Conservation (phyloP, 2,888 invertebrate genomes). For the Oasisia sp. region DNA sequence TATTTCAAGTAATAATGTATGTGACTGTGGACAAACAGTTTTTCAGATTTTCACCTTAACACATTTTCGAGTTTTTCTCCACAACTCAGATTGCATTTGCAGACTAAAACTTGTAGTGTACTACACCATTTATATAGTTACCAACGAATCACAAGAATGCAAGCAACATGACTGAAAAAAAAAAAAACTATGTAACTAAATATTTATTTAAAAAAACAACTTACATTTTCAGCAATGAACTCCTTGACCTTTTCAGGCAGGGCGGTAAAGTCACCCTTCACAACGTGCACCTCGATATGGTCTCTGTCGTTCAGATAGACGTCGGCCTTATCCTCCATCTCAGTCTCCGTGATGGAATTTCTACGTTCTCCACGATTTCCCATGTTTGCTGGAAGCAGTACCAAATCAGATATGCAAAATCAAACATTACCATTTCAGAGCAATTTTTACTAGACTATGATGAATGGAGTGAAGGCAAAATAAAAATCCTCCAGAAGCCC, state of each 20-base stretch:
- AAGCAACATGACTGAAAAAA: background rate
- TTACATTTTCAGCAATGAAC: conserved; percentile 65
- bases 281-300: conserved; percentile 56
- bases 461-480: no score
- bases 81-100: no score
- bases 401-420: background rate
- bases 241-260: conserved; percentile 65
- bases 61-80: no score
- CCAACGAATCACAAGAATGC: no score
- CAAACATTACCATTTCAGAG: no score
- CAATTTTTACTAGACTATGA: no score
- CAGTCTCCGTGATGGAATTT: conserved; percentile 21
- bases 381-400: background rate
- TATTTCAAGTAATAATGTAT: no score
- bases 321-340: conserved; percentile 23
- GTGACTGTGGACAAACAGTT: no score
- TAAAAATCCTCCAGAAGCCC: no score
- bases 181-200: background rate
- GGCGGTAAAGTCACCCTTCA: conserved; percentile 66
- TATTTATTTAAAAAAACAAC: conserved; percentile 29
- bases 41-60: background rate
- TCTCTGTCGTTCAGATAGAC: conserved; percentile 26
- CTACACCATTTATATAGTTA: no score
- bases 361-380: conserved; percentile 17
- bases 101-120: no score